phyloP scores from a whole-genome alignment of 2,888 invertebrate species.

The Conistra vaccinii region DNA sequence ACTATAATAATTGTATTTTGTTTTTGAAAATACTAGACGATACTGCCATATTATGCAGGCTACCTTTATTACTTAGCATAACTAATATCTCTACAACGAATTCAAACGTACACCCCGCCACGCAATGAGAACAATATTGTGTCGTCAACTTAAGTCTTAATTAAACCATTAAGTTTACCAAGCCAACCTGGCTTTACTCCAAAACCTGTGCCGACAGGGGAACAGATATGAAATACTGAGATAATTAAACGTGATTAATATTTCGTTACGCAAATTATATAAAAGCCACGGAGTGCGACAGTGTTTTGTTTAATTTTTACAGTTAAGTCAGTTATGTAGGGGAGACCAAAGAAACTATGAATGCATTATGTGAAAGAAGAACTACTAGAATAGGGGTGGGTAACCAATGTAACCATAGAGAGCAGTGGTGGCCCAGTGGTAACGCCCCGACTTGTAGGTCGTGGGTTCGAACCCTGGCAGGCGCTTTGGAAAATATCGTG shows the following conservation, averaged over 20 bases:
- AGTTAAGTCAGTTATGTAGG: too few species aligned
- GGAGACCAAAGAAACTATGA: too few species aligned
- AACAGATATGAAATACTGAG: constrained; percentile 73
- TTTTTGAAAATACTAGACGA: background rate
- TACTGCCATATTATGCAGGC: background rate
- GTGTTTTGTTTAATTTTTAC: background rate
- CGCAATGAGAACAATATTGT: constrained; percentile 73
- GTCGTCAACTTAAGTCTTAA: constrained; percentile 73
- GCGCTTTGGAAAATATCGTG: too few species aligned
- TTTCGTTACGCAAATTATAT: constrained; percentile 43
- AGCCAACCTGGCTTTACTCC: constrained; percentile 81
- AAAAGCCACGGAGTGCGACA: background rate
- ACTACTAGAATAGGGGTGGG: too few species aligned
- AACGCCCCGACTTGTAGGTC: too few species aligned
- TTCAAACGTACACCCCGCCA: constrained; percentile 48
- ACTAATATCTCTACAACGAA: constrained; percentile 39
- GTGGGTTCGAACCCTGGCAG: too few species aligned
- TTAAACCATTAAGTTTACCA: constrained; percentile 82
- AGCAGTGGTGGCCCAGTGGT: too few species aligned
- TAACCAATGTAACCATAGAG: too few species aligned
- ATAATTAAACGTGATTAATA: constrained; percentile 67
- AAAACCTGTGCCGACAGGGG: constrained; percentile 79
- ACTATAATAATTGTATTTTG: background rate
- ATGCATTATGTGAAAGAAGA: too few species aligned
- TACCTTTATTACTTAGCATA: constrained; percentile 4